Percentiles rank a stretch among this genome's conserved stretches.
Evolutionary conservation across 2,888 invertebrate species (phyloP).

Genomic region (Bellardia bayeri): DNA sequence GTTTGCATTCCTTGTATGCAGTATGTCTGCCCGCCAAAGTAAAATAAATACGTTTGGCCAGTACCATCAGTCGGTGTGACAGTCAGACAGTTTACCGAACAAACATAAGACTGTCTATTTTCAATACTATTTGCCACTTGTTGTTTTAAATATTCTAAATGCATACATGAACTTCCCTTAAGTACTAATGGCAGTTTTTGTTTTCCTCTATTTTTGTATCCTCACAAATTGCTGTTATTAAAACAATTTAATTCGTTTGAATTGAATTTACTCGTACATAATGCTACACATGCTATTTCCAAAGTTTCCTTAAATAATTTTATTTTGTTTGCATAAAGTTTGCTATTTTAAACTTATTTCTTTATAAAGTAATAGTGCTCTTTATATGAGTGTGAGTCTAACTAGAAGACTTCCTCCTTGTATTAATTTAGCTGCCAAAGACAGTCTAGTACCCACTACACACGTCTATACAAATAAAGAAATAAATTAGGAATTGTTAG

Average conservation of each 20-base stretch:
- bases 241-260: conserved; percentile 35
- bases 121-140: conserved; percentile 26
- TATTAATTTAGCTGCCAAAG: conserved; percentile 16
- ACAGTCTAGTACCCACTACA: conserved; percentile 11
- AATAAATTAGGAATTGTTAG: conserved; percentile 23
- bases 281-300: background rate
- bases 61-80: background rate
- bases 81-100: background rate
- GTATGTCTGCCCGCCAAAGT: conserved; percentile 38
- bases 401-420: conserved; percentile 52
- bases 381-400: conserved; percentile 29
- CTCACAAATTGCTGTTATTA: conserved; percentile 47
- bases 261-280: conserved; percentile 1
- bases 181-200: background rate
- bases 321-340: conserved; percentile 8
- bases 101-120: background rate
- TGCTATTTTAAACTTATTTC: background rate
- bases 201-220: conserved; percentile 17
- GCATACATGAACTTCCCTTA: conserved; percentile 66
- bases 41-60: conserved; percentile 50
- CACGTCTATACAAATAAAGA: conserved; percentile 13
- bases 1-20: conserved; percentile 27
- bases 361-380: conserved; percentile 36
- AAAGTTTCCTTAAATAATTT: conserved; percentile 11
- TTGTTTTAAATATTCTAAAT: conserved; percentile 59